Conservation (phyloP, 2,888 invertebrate genomes). For the Torymus aiolomorphi region DNA sequence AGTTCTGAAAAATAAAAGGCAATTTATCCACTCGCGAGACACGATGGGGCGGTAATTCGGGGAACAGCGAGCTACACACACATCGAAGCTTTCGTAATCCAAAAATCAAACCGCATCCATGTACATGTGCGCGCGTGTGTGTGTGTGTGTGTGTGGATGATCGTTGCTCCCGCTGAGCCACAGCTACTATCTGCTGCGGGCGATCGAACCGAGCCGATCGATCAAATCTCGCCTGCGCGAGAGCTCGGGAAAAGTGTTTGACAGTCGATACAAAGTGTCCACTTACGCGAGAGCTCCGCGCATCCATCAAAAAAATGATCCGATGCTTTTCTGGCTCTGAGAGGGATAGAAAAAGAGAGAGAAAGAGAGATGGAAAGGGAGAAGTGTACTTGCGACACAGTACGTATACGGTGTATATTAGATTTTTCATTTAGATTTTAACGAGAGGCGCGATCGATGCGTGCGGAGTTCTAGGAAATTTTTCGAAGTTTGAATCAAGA, state of each 20-base stretch:
- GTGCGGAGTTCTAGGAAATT: constrained; percentile 13
- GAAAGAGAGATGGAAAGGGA: too few species aligned
- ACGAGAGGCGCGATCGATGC: constrained; percentile 4
- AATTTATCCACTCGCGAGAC: constrained; percentile 13
- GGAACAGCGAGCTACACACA: not conserved
- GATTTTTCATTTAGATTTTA: constrained; percentile 51
- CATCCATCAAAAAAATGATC: constrained; percentile 49
- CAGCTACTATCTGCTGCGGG: constrained; percentile 47
- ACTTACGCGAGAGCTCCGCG: constrained; percentile 41
- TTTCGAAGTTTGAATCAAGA: constrained; percentile 4
- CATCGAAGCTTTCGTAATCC: constrained; percentile 35
- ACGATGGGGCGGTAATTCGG: constrained; percentile 24
- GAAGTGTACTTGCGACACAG: too few species aligned
- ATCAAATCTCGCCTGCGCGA: constrained; percentile 34
- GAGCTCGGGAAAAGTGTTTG: constrained; percentile 48
- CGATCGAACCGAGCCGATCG: constrained; percentile 43
- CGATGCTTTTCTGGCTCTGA: not conserved
- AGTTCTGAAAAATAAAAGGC: constrained; percentile 28
- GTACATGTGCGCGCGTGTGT: too few species aligned
- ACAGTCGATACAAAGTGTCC: constrained; percentile 57
- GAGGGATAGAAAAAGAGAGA: too few species aligned
- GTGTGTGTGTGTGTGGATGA: constrained; percentile 19
- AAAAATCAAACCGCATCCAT: constrained; percentile 34
- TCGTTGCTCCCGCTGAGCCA: constrained; percentile 35
- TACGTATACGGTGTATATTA: constrained; percentile 24